A percentile compares a stretch with the other conserved stretches of the same genome.
phyloP scores from a whole-genome alignment of 2,797 vertebrate species.

The Thalassophryne amazonica region DNA sequence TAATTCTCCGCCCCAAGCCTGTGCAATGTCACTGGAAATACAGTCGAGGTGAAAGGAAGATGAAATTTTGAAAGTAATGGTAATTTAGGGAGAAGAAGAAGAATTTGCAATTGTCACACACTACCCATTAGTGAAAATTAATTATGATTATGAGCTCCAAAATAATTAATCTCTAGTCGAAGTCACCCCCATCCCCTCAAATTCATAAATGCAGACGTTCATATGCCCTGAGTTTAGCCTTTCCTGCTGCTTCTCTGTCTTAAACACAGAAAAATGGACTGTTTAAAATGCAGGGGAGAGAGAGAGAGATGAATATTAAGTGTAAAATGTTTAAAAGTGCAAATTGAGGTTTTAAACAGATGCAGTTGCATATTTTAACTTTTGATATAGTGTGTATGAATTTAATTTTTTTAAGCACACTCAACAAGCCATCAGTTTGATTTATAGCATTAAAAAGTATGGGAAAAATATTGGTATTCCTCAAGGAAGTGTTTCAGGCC shows the following conservation, averaged over 20 bases:
- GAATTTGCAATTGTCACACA: conserved; percentile 31
- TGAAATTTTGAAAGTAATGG: background rate
- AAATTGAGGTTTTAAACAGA: no score
- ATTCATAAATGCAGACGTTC: conserved; percentile 62
- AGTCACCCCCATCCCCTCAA: conserved; percentile 15
- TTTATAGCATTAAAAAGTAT: no score
- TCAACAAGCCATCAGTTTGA: no score
- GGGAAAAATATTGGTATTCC: no score
- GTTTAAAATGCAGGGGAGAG: conserved; percentile 37
- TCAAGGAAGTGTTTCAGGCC: no score
- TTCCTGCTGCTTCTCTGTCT: conserved; percentile 30
- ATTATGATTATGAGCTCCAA: conserved; percentile 41
- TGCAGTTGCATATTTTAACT: no score
- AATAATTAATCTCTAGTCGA: conserved; percentile 64
- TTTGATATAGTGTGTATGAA: no score
- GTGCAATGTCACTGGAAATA: background rate
- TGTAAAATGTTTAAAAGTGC: background rate
- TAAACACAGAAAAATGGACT: conserved; percentile 39
- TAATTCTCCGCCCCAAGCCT: no score
- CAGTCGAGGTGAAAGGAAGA: background rate
- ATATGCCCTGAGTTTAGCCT: conserved; percentile 59
- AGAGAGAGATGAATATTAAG: conserved; percentile 29
- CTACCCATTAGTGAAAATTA: conserved; percentile 46
- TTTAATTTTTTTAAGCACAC: no score
- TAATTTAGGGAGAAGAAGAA: conserved; percentile 1